Evolutionary conservation across 2,888 invertebrate genomes (phyloP), one percentile per base, ranked within the genome.

Genomic region (Busseola fusca): DNA sequence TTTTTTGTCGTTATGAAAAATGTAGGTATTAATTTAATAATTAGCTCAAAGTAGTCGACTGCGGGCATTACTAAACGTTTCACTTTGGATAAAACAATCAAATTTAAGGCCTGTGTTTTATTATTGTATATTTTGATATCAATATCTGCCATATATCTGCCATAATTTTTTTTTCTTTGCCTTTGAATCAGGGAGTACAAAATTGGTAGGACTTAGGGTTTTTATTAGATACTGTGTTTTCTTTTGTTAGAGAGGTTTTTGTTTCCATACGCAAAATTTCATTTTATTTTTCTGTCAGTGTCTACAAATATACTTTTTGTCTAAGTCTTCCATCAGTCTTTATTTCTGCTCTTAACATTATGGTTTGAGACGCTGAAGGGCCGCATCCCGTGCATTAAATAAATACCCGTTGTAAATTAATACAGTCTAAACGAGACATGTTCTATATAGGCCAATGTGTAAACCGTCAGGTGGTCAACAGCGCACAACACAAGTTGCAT

Each of bases 391-490:
- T 68, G 30, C 58, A 52, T 86, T 87, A 87, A 88, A 87, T 84
- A 63, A 89, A 89, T 90, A 88, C 88, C 80, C 83, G 88, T 88
- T 91, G 92, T 91, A 93, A 93, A 89, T 87, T 92, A 92, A 92
- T 91, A 93, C 89, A 80, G 81, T 87, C 88, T 90, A 88, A 91
- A 90, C 87, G 86, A 78, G 87, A 89, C 90, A 84, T 85, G 90
- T 91, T 90, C 89, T 86, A 82, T 87, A 87, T 84, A 88, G 68
- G 73, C 87, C 87, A 88, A 88, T 82, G 86, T 84, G 72, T 74
- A 69, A 72, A 85, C 91, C 87, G 91, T 93, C 93, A 94, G 93
- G 88, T 93, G 93, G 90, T 77, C 69, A 72, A 80, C 84, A 82
- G 87, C 87, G 88, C 45, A 42, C 54, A 25, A 86, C 85, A n/a